These are phyloP conservation scores for Troglohyphantes excavatus DNA, from an alignment of 2,888 invertebrate species.

Conservation along the genomic window DNA sequence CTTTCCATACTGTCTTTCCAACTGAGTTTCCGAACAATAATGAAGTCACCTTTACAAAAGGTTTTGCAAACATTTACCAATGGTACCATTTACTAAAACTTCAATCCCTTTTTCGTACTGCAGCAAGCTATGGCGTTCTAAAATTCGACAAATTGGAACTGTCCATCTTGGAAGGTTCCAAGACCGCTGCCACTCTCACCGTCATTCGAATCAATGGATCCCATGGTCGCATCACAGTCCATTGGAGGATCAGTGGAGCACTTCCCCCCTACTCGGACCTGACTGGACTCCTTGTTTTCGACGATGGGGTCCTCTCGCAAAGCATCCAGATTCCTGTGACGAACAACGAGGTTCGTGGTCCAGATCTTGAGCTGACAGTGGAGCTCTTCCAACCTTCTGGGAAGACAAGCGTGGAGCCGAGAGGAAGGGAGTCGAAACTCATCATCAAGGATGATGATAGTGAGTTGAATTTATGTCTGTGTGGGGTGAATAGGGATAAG, in stretches of 20 bases:
- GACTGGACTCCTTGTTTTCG: conserved; percentile 24
- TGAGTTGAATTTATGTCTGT: no score
- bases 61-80: no score
- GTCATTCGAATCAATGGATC: conserved; percentile 40
- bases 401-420: background rate
- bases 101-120: background rate
- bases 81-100: no score
- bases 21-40: no score
- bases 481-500: no score
- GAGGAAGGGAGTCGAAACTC: background rate
- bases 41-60: no score
- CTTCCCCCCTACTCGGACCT: background rate
- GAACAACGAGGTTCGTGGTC: conserved; percentile 19
- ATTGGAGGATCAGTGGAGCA: background rate
- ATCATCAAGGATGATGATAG: conserved; percentile 41
- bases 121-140: conserved; percentile 36
- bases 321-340: conserved; percentile 12
- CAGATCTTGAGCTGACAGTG: background rate
- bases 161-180: background rate
- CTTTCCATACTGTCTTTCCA: no score
- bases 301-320: background rate
- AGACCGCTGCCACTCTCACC: background rate
- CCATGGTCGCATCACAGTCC: conserved; percentile 18
- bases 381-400: conserved; percentile 43
- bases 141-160: background rate